Percentiles rank a stretch among this genome's conserved stretches.
Evolutionary conservation across 2,113 vertebrate genomes (phyloP).

Genomic region (Merops nubicus): DNA sequence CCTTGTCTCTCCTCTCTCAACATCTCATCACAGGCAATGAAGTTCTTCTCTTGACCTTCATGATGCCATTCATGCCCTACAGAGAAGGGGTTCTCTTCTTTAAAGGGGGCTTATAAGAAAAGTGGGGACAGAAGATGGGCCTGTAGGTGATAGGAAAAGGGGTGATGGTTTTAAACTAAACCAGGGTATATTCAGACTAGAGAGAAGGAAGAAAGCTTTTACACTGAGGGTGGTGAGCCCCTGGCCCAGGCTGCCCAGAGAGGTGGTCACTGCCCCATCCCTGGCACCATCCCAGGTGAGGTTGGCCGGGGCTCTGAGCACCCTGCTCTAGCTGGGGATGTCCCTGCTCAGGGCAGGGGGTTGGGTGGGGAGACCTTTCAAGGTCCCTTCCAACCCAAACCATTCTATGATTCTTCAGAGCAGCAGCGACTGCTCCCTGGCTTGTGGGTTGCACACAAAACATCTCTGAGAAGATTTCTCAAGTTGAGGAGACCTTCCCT

Average conservation of each 20-base stretch:
- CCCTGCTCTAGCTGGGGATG: not conserved
- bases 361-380: not conserved
- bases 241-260: not conserved
- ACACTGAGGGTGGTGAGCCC: accelerated
- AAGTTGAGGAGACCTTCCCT: not conserved
- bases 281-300: not conserved
- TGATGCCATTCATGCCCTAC: accelerated
- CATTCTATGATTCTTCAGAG: not conserved
- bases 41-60: not conserved
- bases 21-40: not conserved
- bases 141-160: not conserved
- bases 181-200: not conserved
- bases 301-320: not conserved
- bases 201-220: not conserved
- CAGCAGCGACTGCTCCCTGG: not conserved
- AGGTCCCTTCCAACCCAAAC: not conserved
- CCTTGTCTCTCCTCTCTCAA: not conserved
- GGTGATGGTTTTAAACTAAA: not conserved
- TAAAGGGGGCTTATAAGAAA: not conserved
- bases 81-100: not conserved
- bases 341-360: not conserved
- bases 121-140: not conserved
- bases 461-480: not conserved
- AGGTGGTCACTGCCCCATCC: not conserved
- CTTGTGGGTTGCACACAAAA: not conserved